Percentiles rank a stretch among this genome's conserved stretches.
These are phyloP conservation scores for Corythoichthys haematopterus DNA, from an alignment of 2,113 vertebrate genomes.

Conservation along the genomic window DNA sequence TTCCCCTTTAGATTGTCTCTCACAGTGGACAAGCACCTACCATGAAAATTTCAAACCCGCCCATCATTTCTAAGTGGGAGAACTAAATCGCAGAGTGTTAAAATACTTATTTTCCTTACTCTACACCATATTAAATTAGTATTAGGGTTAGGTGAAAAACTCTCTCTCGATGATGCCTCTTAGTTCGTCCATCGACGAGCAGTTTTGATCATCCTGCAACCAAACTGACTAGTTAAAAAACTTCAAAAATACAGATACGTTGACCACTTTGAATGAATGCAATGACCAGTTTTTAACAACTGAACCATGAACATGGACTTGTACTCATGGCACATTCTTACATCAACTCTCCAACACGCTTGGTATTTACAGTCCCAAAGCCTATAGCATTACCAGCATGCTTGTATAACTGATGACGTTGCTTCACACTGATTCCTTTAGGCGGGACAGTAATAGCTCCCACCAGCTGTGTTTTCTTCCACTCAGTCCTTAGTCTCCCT, in stretches of 20 bases:
- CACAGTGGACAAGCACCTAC: too few species aligned
- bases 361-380: conserved; percentile 33
- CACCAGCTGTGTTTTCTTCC: conserved; percentile 42
- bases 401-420: conserved; percentile 68
- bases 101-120: too few species aligned
- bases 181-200: neutral
- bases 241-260: neutral
- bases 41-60: too few species aligned
- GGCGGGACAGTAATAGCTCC: conserved; percentile 53
- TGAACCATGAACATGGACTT: neutral
- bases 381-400: conserved; percentile 61
- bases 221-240: too few species aligned
- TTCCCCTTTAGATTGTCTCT: too few species aligned
- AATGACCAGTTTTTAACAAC: conserved; percentile 1
- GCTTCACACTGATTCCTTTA: conserved; percentile 52
- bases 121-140: too few species aligned
- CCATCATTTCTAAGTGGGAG: too few species aligned
- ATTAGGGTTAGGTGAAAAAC: too few species aligned
- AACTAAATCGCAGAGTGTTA: too few species aligned
- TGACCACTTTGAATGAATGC: neutral
- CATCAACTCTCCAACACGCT: conserved; percentile 18
- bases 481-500: neutral
- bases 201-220: neutral
- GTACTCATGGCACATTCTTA: neutral
- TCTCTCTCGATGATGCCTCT: too few species aligned